These are phyloP conservation scores for Megamerina dolium DNA, from an alignment of 2,888 invertebrate species.

Conservation along the genomic window DNA sequence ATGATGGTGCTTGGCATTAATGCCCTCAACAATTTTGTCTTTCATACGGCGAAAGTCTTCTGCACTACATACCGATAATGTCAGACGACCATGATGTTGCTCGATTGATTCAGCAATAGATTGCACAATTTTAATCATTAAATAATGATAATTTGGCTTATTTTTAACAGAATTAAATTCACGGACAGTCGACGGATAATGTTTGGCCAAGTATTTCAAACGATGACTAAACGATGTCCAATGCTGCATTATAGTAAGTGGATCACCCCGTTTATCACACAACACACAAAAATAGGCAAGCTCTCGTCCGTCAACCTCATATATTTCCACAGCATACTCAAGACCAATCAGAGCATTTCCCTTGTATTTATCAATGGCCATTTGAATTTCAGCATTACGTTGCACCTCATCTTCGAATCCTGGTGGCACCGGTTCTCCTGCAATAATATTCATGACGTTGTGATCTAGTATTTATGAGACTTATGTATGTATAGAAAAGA, in stretches of 20 bases:
- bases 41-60: slow-evolving; percentile 65
- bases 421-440: slow-evolving; percentile 66
- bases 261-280: slow-evolving; percentile 74
- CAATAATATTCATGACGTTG: slow-evolving; percentile 49
- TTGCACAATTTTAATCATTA: slow-evolving; percentile 52
- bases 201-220: slow-evolving; percentile 58
- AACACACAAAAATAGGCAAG: slow-evolving; percentile 71
- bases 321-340: slow-evolving; percentile 72
- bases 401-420: slow-evolving; percentile 62
- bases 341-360: slow-evolving; percentile 58
- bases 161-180: slow-evolving; percentile 58
- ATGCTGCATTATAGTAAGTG: slow-evolving; percentile 71
- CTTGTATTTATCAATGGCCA: slow-evolving; percentile 50
- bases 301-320: slow-evolving; percentile 62
- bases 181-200: slow-evolving; percentile 54
- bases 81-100: slow-evolving; percentile 64
- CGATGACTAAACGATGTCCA: slow-evolving; percentile 73
- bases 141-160: slow-evolving; percentile 54
- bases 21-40: slow-evolving; percentile 56
- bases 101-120: slow-evolving; percentile 64
- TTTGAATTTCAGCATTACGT: slow-evolving; percentile 50
- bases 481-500: no score
- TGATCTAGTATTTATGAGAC: no score
- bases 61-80: slow-evolving; percentile 61
- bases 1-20: slow-evolving; percentile 63